phyloP scores from a whole-genome alignment of 2,797 vertebrate genomes.

The Acomys russatus region DNA sequence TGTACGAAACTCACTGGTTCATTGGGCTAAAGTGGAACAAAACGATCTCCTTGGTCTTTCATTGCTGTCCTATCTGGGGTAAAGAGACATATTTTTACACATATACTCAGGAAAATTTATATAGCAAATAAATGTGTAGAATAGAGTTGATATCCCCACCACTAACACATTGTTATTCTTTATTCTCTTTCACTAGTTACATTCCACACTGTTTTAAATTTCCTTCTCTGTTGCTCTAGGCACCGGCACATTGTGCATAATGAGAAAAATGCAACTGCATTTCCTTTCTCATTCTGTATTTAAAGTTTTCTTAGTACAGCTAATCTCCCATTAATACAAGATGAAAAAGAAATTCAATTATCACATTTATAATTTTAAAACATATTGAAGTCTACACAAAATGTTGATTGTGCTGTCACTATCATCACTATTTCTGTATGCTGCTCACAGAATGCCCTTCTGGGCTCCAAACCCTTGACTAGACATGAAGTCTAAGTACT shows the following conservation, averaged over 20 bases:
- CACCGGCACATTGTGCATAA: neutral
- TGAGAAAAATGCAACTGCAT: neutral
- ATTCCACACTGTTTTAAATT: neutral
- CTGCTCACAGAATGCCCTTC: neutral
- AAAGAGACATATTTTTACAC: neutral
- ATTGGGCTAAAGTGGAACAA: neutral
- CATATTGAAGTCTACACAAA: neutral
- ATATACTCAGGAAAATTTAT: neutral
- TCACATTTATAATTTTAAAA: neutral
- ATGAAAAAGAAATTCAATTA: neutral
- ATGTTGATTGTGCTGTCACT: neutral
- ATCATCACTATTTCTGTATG: neutral
- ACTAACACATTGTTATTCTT: neutral
- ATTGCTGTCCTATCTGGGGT: neutral
- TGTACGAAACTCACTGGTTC: neutral
- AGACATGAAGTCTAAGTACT: neutral
- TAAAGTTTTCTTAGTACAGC: neutral
- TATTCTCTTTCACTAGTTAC: neutral
- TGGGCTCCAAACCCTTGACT: neutral
- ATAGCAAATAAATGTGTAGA: neutral
- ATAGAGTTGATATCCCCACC: neutral
- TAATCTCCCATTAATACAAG: neutral
- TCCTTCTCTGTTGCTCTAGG: neutral
- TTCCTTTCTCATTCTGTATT: neutral
- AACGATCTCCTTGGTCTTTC: neutral